Conservation (phyloP, 2,113 vertebrate species). For the Gymnocephalus cernua region DNA sequence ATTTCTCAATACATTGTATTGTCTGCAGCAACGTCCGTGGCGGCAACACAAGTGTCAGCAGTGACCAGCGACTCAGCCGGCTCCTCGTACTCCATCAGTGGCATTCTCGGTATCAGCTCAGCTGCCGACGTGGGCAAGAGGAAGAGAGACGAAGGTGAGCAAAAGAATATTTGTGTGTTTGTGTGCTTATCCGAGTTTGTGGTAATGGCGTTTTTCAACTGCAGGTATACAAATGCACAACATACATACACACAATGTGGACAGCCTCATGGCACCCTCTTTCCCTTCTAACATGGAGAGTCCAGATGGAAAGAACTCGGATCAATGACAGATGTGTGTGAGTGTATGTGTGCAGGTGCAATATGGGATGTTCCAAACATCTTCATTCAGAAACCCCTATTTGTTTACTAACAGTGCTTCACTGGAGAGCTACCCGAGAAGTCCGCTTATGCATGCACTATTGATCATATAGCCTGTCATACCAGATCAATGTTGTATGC, state of each 20-base stretch:
- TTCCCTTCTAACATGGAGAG: constrained; percentile 8
- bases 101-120: constrained; percentile 97
- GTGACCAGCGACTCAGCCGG: constrained; percentile 95
- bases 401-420: constrained; percentile 61
- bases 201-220: neutral
- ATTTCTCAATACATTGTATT: neutral
- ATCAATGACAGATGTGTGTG: constrained; percentile 54
- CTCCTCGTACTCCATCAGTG: constrained; percentile 98
- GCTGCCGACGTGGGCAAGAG: constrained; percentile 93
- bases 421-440: constrained; percentile 50
- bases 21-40: constrained; percentile 91
- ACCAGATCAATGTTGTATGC: constrained; percentile 61
- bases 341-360: constrained; percentile 29
- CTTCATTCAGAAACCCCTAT: constrained; percentile 77
- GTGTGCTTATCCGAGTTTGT: neutral
- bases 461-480: constrained; percentile 68
- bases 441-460: constrained; percentile 71
- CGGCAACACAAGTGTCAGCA: constrained; percentile 93
- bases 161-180: neutral
- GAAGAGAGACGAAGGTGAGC: constrained; percentile 97
- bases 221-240: constrained; percentile 4
- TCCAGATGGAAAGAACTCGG: constrained; percentile 50
- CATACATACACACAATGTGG: constrained; percentile 23
- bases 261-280: neutral
- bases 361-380: constrained; percentile 63